phyloP scores from a whole-genome alignment of 2,797 vertebrate genomes.

The Falco cherrug region DNA sequence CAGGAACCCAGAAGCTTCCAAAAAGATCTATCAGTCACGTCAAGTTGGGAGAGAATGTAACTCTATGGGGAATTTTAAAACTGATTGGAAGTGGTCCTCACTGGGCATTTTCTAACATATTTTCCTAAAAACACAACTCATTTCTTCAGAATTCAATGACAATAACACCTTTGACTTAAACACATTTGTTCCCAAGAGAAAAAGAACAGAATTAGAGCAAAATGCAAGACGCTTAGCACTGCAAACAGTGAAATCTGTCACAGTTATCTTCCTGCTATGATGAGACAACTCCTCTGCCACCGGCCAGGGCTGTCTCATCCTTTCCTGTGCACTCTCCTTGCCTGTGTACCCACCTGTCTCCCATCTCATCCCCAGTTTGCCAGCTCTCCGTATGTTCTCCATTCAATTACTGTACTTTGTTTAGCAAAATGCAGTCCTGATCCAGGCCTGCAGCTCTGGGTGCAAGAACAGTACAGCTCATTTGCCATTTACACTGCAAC shows the following conservation, averaged over 20 bases:
- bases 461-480: not conserved
- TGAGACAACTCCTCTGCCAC: not conserved
- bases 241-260: not conserved
- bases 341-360: not conserved
- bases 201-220: not conserved
- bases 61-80: not conserved
- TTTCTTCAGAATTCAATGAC: not conserved
- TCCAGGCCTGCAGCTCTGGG: not conserved
- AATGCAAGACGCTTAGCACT: not conserved
- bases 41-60: not conserved
- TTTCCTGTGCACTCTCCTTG: not conserved
- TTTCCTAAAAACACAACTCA: not conserved
- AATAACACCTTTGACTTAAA: not conserved
- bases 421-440: not conserved
- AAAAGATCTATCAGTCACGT: not conserved
- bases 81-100: not conserved
- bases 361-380: not conserved
- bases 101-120: not conserved
- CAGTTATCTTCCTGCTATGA: not conserved
- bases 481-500: not conserved
- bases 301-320: not conserved
- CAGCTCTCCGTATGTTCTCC: not conserved
- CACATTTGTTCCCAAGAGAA: not conserved
- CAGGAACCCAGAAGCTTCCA: not conserved
- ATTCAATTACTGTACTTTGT: not conserved